Base-by-base conservation (phyloP, 2,888 invertebrate species). In the Sphaerophoria taeniata region DNA sequence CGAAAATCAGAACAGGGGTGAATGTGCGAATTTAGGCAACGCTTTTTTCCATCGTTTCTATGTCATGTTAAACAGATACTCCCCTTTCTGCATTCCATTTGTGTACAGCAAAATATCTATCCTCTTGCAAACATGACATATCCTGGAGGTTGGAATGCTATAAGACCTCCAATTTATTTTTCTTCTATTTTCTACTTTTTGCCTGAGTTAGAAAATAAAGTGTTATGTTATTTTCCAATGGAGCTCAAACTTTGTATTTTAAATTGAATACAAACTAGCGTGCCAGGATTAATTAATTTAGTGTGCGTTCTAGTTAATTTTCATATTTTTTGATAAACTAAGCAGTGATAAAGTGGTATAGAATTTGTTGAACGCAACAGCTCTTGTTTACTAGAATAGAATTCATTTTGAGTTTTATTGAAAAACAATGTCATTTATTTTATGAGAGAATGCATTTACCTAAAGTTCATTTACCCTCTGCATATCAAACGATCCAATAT, bases 391-490 rank as follows among this genome's bases (percentile, higher is more conserved):
- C 7, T 45, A n/a, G n/a, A n/a, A 24, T n/a, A 4, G 12, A 31
- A 43, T 4, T 5, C 11, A 6, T n/a, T n/a, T n/a, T n/a, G n/a
- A n/a, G n/a, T n/a, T n/a, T n/a, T n/a, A n/a, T n/a, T n/a, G 4
- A 12, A 61, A 43, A 43, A 9, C 61, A 45, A 47, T 47, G 14
- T 11, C 16, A 39, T 12, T 39, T n/a, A n/a, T 33, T 7, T 33
- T 31, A 24, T 24, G 9, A 45, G 45, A 33, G 33, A 63, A n/a
- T 14, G 45, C 9, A 45, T 0, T 33, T 0, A 7, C n/a, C 3
- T n/a, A 34, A 65, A 34, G 63, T 65, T 65, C 63, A 65, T 49
- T 65, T 53, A 67, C 67, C 67, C 53, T 43, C n/a, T 16, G 9
- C n/a, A n/a, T n/a, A n/a, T n/a, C 7, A 47, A 14, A 34, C 4